phyloP scores from a whole-genome alignment of 2,888 invertebrate species.

The Cheilosia grossa region DNA sequence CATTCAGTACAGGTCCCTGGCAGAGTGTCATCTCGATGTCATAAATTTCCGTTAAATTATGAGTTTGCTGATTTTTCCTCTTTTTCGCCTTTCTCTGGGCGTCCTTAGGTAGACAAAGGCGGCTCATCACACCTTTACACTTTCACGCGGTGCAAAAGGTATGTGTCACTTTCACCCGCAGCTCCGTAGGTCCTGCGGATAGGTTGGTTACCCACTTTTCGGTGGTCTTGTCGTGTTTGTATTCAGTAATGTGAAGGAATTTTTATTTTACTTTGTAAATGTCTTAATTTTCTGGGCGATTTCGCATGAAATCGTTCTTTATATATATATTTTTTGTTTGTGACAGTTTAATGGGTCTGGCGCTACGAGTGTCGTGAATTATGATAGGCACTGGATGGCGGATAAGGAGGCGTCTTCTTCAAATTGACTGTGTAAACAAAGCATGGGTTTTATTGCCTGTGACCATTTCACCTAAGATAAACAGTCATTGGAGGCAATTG shows the following conservation, averaged over 20 bases:
- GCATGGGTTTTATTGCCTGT: slow-evolving; percentile 3
- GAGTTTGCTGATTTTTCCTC: slow-evolving; percentile 71
- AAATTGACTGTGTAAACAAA: slow-evolving; percentile 10
- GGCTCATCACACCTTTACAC: slow-evolving; percentile 43
- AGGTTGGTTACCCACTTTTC: slow-evolving; percentile 38
- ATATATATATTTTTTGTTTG: slow-evolving; percentile 19
- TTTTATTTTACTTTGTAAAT: slow-evolving; percentile 12
- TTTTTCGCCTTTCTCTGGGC: slow-evolving; percentile 3
- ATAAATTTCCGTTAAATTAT: slow-evolving; percentile 81
- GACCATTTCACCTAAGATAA: background rate
- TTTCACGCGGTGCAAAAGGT: slow-evolving; percentile 58
- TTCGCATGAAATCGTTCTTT: slow-evolving; percentile 67
- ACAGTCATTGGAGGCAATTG: background rate
- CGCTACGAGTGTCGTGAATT: slow-evolving; percentile 42
- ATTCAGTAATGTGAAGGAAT: slow-evolving; percentile 18
- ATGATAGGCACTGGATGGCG: slow-evolving; percentile 20
- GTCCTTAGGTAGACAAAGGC: slow-evolving; percentile 40
- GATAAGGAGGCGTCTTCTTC: slow-evolving; percentile 15
- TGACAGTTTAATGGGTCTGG: slow-evolving; percentile 71
- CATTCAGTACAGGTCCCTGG: background rate
- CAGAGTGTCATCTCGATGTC: slow-evolving; percentile 76
- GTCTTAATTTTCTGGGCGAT: slow-evolving; percentile 50
- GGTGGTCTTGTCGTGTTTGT: slow-evolving; percentile 55
- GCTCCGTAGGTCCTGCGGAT: slow-evolving; percentile 43
- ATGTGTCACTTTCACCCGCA: slow-evolving; percentile 58